Percentiles rank a stretch among this genome's conserved stretches.
Conservation (phyloP, 2,888 invertebrate genomes). For the Carpatolechia fugitivella region DNA sequence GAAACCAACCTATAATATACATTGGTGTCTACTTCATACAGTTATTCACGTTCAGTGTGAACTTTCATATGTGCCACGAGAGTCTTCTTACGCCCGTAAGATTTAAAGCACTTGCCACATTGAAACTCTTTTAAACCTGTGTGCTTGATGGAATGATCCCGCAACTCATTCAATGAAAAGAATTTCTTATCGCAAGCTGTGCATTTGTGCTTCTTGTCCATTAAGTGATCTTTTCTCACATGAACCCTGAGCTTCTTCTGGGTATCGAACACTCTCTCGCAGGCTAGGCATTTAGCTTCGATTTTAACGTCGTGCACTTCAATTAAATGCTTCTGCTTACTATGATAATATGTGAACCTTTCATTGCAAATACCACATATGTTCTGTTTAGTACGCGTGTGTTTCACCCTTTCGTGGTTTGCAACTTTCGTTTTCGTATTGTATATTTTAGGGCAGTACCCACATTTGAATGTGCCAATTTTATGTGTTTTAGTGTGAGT, state of each 20-base stretch:
- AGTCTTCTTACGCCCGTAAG: not conserved
- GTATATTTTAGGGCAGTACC: conserved; percentile 28
- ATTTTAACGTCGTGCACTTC: not conserved
- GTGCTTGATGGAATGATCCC: conserved; percentile 23
- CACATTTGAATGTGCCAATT: conserved; percentile 28
- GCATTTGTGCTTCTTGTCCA: conserved; percentile 27
- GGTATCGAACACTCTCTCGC: not conserved
- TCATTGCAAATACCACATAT: conserved; percentile 29
- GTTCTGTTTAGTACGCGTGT: conserved; percentile 24
- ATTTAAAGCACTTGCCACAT: not conserved
- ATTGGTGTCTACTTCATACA: no score
- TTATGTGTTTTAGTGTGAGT: conserved; percentile 24
- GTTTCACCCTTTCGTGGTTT: conserved; percentile 24
- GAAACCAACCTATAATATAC: no score
- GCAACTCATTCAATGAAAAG: conserved; percentile 43
- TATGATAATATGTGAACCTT: conserved; percentile 24
- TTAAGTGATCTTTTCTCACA: conserved; percentile 26
- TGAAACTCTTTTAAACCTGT: conserved; percentile 8
- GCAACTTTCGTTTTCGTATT: conserved; percentile 24
- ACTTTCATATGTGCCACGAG: not conserved
- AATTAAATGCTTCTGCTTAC: conserved; percentile 12
- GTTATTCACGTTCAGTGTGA: not conserved
- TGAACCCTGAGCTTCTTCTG: conserved; percentile 18
- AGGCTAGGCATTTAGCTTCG: not conserved
- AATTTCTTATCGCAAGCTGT: conserved; percentile 28